These are phyloP conservation scores for Thysanoteuthis rhombus DNA, from an alignment of 2,888 invertebrate species.

Conservation along the genomic window DNA sequence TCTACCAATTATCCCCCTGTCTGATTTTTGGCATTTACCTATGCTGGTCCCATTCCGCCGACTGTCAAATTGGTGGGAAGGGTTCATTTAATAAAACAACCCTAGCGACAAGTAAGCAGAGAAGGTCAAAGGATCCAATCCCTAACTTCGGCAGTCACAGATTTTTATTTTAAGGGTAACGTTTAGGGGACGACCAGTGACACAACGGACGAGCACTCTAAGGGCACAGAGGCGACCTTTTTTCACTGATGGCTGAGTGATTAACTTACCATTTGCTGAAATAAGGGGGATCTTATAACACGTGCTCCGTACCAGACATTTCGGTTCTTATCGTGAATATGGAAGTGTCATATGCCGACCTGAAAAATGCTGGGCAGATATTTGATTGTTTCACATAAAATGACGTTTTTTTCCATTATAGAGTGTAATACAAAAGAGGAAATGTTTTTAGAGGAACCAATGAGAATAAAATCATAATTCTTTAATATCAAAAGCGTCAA, in stretches of 20 bases:
- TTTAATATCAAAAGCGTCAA: too few relatives aligned
- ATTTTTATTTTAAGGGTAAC: background rate
- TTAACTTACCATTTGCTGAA: background rate
- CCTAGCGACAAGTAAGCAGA: background rate
- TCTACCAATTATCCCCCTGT: background rate
- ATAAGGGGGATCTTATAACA: background rate
- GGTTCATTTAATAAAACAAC: background rate
- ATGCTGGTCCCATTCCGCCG: background rate
- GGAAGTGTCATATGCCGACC: background rate
- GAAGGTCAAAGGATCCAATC: background rate
- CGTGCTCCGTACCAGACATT: background rate
- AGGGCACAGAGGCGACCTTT: slow-evolving; percentile 12
- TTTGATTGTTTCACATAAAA: too few relatives aligned
- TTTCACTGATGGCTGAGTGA: background rate
- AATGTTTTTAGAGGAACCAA: too few relatives aligned
- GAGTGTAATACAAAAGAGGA: too few relatives aligned
- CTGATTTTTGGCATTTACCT: slow-evolving; percentile 12
- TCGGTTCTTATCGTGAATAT: background rate
- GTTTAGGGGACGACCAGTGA: background rate
- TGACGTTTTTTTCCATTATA: too few relatives aligned
- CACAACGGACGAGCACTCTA: background rate
- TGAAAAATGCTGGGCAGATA: background rate
- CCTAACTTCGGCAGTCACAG: background rate
- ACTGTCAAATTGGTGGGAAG: background rate
- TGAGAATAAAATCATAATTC: too few relatives aligned